Percentiles rank a stretch among this genome's conserved stretches.
These are phyloP conservation scores for Phalanger gymnotis DNA, from an alignment of 2,797 vertebrate species.

Conservation along the genomic window DNA sequence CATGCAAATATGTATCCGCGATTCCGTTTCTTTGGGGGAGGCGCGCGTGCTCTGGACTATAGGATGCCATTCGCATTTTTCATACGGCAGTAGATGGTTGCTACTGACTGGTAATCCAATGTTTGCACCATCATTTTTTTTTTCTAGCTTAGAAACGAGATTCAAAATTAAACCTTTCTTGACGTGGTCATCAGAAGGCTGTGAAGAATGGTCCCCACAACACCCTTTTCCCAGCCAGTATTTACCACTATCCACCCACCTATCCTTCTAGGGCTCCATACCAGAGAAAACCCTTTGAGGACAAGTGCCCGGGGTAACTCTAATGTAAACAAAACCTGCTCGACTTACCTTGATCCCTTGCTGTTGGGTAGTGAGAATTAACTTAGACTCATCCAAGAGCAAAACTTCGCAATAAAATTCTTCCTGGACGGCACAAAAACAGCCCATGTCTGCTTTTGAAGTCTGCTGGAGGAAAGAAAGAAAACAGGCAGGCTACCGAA, in stretches of 20 bases:
- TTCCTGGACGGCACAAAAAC: constrained; percentile 90
- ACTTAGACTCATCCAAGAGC: constrained; percentile 92
- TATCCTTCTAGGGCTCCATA: not conserved
- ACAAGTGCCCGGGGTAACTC: constrained; percentile 23
- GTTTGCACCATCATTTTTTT: constrained; percentile 31
- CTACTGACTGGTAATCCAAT: not conserved
- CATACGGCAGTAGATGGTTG: not conserved
- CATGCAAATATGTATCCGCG: not conserved
- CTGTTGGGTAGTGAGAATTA: constrained; percentile 90
- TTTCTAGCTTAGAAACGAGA: not conserved
- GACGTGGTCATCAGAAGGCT: not conserved
- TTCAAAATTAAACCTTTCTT: constrained; percentile 7
- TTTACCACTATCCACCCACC: not conserved
- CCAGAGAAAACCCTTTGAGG: constrained; percentile 42
- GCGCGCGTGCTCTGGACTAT: not conserved
- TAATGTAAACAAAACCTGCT: constrained; percentile 13
- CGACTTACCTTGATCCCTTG: constrained; percentile 90
- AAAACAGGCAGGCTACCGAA: not conserved
- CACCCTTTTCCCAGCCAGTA: not conserved
- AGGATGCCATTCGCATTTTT: not conserved
- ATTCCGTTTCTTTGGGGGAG: not conserved
- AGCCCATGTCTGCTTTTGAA: constrained; percentile 86
- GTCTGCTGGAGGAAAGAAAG: constrained; percentile 32
- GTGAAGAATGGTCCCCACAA: not conserved
- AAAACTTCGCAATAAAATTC: constrained; percentile 94